These are phyloP conservation scores for Melanotaenia pygmaea DNA, from an alignment of 2,797 vertebrate genomes.

Conservation along the genomic window DNA sequence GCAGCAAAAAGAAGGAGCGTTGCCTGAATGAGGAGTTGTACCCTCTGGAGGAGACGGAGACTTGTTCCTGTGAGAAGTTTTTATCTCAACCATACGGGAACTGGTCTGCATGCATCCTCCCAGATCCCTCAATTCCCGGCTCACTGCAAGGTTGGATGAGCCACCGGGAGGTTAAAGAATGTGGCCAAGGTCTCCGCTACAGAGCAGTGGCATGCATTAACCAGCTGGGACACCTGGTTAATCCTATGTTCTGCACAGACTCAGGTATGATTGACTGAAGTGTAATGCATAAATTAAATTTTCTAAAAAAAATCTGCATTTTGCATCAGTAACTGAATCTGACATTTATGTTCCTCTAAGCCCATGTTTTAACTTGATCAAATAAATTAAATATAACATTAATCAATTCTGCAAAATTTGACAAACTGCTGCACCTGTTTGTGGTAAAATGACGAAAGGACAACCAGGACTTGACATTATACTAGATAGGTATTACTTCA, in stretches of 20 bases:
- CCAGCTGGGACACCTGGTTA: slow-evolving; percentile 82
- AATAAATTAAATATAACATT: not conserved
- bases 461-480: not conserved
- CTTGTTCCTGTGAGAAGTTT: slow-evolving; percentile 88
- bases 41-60: slow-evolving; percentile 87
- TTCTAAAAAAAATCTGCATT: not conserved
- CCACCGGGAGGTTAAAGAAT: slow-evolving; percentile 79
- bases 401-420: not conserved
- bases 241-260: slow-evolving; percentile 84
- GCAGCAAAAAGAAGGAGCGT: slow-evolving; percentile 92
- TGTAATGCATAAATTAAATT: not conserved
- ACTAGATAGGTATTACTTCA: not conserved
- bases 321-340: not conserved
- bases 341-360: not conserved
- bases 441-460: not conserved
- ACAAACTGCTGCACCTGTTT: not conserved
- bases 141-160: slow-evolving; percentile 65
- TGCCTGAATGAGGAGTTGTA: slow-evolving; percentile 87
- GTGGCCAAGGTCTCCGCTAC: slow-evolving; percentile 88
- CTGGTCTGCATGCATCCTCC: slow-evolving; percentile 93
- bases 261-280: slow-evolving; percentile 82
- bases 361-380: not conserved
- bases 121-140: slow-evolving; percentile 60
- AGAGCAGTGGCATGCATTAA: slow-evolving; percentile 88
- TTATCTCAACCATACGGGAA: slow-evolving; percentile 89